A percentile compares a stretch with the other conserved stretches of the same genome.
These are phyloP conservation scores for Eunapius fragilis DNA, from an alignment of 37 sponge, comb jelly and placozoan species.

Conservation along the genomic window DNA sequence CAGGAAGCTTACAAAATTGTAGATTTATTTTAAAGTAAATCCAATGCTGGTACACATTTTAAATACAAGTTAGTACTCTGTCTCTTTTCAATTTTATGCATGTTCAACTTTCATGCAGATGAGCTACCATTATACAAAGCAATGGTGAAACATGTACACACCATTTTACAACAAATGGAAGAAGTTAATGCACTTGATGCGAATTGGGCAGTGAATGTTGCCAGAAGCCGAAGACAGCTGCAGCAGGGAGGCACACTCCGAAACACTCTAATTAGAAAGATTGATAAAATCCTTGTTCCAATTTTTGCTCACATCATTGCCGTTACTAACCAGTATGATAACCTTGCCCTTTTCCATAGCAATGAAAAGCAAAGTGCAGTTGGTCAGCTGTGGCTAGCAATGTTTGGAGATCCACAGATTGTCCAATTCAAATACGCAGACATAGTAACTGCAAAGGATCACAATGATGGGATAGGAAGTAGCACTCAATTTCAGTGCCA, in stretches of 20 bases:
- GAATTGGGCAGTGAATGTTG: slow-evolving; percentile 29
- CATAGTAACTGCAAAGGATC: too few relatives aligned
- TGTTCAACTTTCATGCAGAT: neutral
- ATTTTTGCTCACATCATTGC: slow-evolving; percentile 46
- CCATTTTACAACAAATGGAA: slow-evolving; percentile 27
- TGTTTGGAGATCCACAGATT: neutral
- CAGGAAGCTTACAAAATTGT: too few relatives aligned
- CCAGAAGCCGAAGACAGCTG: neutral
- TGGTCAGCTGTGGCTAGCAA: neutral
- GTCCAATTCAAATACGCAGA: slow-evolving; percentile 21
- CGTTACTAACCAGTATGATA: slow-evolving; percentile 15
- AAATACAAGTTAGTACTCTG: neutral
- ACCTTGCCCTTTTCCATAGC: slow-evolving; percentile 18
- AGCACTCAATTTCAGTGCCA: too few relatives aligned
- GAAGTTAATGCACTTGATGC: neutral
- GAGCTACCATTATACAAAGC: slow-evolving; percentile 19
- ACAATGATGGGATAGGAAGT: too few relatives aligned
- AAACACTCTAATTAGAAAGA: slow-evolving; percentile 17
- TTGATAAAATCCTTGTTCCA: slow-evolving; percentile 22
- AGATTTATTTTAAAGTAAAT: too few relatives aligned
- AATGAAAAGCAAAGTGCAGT: neutral
- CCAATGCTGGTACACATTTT: too few relatives aligned
- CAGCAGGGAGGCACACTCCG: slow-evolving; percentile 38
- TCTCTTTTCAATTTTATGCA: neutral
- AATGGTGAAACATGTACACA: slow-evolving; percentile 26